Evolutionary conservation across 2,888 invertebrate genomes (phyloP).

Genomic region (Malacosoma neustria): DNA sequence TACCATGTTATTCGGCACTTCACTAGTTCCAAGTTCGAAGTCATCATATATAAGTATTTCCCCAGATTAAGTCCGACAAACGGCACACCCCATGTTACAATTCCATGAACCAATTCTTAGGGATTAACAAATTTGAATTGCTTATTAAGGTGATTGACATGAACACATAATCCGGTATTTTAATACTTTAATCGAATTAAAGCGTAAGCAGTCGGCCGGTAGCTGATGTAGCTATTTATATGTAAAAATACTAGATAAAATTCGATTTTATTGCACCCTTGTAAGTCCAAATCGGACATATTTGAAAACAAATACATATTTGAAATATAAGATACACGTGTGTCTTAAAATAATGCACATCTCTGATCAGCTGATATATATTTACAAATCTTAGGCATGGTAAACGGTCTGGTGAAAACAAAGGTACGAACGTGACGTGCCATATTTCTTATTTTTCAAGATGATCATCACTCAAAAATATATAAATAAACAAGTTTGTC

Average conservation of each 20-base stretch:
- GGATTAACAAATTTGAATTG: constrained; percentile 68
- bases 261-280: neutral
- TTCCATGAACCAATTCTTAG: constrained; percentile 29
- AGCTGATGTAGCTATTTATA: constrained; percentile 6
- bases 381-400: no score
- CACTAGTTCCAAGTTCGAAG: no score
- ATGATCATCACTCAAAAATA: no score
- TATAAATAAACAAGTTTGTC: no score
- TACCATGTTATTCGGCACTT: no score
- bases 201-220: constrained; percentile 5
- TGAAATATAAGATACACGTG: no score
- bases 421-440: no score
- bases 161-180: constrained; percentile 40
- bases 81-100: neutral
- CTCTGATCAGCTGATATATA: no score
- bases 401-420: no score
- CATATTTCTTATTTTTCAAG: no score
- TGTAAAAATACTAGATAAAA: constrained; percentile 3
- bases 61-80: neutral
- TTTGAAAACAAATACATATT: no score
- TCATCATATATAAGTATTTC: constrained; percentile 3
- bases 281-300: neutral
- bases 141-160: constrained; percentile 66
- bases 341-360: no score
- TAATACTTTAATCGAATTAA: constrained; percentile 46